Percentiles rank a stretch among this genome's conserved stretches.
phyloP scores from a whole-genome alignment of 2,113 vertebrate species.

The Bubo blakistoni region DNA sequence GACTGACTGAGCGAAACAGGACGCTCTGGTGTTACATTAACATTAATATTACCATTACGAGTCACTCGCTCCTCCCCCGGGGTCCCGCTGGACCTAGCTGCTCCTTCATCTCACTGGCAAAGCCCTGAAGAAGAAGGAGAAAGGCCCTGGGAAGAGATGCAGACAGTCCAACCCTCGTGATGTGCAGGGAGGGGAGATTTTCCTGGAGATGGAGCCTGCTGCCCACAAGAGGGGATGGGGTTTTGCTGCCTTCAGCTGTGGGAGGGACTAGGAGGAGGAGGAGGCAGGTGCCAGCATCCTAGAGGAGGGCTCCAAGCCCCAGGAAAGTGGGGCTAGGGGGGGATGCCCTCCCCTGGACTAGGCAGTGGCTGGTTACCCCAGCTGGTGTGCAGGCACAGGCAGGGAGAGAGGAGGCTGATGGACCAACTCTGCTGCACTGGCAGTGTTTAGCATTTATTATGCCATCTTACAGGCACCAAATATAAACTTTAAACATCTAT shows the following conservation, averaged over 20 bases:
- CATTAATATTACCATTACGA: background rate
- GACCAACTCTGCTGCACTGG: background rate
- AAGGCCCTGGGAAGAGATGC: background rate
- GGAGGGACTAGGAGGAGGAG: background rate
- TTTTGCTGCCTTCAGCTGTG: background rate
- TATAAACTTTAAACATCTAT: background rate
- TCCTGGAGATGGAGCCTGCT: background rate
- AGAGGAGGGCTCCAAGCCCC: background rate
- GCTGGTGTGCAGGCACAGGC: background rate
- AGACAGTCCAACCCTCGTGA: accelerated
- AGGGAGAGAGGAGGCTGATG: background rate
- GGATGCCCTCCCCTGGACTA: background rate
- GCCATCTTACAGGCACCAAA: background rate
- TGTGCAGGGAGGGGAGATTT: background rate
- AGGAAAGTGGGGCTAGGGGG: accelerated
- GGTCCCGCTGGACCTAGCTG: background rate
- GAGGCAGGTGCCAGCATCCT: background rate
- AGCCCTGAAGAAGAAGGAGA: background rate
- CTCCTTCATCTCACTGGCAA: background rate
- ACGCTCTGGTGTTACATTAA: background rate
- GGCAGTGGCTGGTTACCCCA: background rate
- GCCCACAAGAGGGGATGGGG: accelerated
- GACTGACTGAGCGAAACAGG: background rate
- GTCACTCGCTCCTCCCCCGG: background rate
- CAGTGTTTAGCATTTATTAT: background rate